Evolutionary conservation across 2,888 invertebrate genomes (phyloP), one percentile per base, ranked within the genome.

Genomic region (Germaria angustata): DNA sequence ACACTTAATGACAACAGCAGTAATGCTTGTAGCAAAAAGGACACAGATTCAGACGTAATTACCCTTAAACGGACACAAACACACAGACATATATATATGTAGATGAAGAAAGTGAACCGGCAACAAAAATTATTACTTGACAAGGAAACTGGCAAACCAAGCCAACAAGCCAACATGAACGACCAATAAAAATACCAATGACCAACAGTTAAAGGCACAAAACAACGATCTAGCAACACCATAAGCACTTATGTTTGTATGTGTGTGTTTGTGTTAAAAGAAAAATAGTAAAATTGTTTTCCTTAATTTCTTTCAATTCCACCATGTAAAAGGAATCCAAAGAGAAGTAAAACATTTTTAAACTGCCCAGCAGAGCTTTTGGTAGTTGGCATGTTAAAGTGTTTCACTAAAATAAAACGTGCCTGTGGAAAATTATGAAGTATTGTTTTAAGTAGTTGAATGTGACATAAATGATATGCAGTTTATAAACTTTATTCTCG

Each of bases 391-490:
- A 82, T 82, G 79, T 75, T 75, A 71, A 82, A 82, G 79, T 66
- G 82, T 75, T 79, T 32, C 39, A 75, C 75, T 79, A 53, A 78
- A 82, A 79, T 79, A 53, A 79, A 71, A 82, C 75, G 82, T 82
- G 82, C 79, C 61, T 75, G 32, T 79, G 71, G 28, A 79, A 82
- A 76, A 79, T 76, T 82, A 79, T 82, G 79, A 82, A 79, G 65
- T 79, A 82, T 82, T 63, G 73, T 68, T 68, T 71, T 57, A 76
- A 75, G 69, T 69, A 71, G 78, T 73, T 69, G 72, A 79, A 79
- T 79, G 28, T 82, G 66, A 61, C 82, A 76, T 75, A 82, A 79
- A 79, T 82, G 79, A 79, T 79, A 79, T 79, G 82, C 79, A 79
- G 79, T 82, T 75, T 79, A 79, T 76, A 79, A 78, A 78, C 69